A percentile compares a stretch with the other conserved stretches of the same genome.
Conservation (phyloP, 2,113 vertebrate species). For the mouse (Mus musculus) region DNA sequence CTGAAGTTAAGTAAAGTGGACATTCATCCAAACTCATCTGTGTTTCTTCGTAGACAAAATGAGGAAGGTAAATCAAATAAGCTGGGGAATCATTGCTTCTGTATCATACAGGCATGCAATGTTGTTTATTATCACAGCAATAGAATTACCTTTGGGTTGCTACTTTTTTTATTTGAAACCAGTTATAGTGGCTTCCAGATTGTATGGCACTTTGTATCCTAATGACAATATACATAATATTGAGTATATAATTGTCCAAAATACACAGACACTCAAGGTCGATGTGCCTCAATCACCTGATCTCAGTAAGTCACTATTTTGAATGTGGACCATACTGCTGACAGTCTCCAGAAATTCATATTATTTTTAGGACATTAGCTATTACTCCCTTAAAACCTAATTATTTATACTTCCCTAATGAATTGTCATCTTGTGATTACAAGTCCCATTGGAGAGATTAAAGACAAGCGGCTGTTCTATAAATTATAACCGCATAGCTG, state of each 20-base stretch:
- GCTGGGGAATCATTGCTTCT: neutral
- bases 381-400: neutral
- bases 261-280: neutral
- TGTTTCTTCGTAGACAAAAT: neutral
- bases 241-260: neutral
- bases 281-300: neutral
- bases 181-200: neutral
- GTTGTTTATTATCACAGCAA: neutral
- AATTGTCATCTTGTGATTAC: neutral
- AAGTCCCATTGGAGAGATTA: neutral
- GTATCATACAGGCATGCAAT: neutral
- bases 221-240: neutral
- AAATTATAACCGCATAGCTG: neutral
- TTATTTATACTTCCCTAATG: neutral
- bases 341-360: slow-evolving; percentile 20
- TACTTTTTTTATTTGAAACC: neutral
- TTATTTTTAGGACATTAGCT: neutral
- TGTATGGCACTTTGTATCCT: neutral
- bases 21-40: neutral
- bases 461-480: neutral
- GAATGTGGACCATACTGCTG: neutral
- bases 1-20: neutral
- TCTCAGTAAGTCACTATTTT: neutral
- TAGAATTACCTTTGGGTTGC: neutral
- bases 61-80: neutral